Evolutionary conservation across 2,113 vertebrate species (phyloP).

Genomic region (Agapornis roseicollis): DNA sequence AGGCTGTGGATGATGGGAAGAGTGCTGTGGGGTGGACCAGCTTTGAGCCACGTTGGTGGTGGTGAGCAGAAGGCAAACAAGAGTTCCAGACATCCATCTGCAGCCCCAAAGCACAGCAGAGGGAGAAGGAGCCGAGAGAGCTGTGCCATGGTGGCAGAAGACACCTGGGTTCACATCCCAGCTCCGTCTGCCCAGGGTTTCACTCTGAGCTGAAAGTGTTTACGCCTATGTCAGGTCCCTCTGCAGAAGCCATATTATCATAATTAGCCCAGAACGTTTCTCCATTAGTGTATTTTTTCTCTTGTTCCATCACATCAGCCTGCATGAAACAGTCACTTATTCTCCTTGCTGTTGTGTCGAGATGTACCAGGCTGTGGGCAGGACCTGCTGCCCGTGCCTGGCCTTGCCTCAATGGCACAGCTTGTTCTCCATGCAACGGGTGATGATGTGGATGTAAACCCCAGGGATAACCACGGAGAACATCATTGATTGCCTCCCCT

Average conservation of each 20-base stretch:
- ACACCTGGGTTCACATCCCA: not conserved
- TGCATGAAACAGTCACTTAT: conserved; percentile 17
- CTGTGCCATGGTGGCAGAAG: not conserved
- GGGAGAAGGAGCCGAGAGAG: not conserved
- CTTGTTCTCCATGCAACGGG: not conserved
- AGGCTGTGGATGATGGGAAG: not conserved
- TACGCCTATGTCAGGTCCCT: conserved; percentile 15
- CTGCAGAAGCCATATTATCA: not conserved
- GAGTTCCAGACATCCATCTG: not conserved
- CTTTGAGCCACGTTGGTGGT: not conserved
- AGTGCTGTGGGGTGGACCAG: not conserved
- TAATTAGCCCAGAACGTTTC: conserved; percentile 11
- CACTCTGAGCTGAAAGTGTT: not conserved
- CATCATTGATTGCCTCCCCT: accelerated
- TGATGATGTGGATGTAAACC: not conserved
- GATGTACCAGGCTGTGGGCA: conserved; percentile 37
- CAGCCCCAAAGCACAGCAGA: not conserved
- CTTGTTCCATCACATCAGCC: conserved; percentile 19
- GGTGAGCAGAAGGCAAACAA: not conserved
- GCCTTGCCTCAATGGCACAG: not conserved
- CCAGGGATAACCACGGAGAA: not conserved
- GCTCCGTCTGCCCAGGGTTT: not conserved
- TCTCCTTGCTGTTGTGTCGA: not conserved
- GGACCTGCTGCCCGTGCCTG: not conserved
- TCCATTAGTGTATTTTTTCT: conserved; percentile 10